A percentile compares a stretch with the other conserved stretches of the same genome.
Evolutionary conservation across 2,888 invertebrate species (phyloP).

Genomic region (Stictocephala bisonia): DNA sequence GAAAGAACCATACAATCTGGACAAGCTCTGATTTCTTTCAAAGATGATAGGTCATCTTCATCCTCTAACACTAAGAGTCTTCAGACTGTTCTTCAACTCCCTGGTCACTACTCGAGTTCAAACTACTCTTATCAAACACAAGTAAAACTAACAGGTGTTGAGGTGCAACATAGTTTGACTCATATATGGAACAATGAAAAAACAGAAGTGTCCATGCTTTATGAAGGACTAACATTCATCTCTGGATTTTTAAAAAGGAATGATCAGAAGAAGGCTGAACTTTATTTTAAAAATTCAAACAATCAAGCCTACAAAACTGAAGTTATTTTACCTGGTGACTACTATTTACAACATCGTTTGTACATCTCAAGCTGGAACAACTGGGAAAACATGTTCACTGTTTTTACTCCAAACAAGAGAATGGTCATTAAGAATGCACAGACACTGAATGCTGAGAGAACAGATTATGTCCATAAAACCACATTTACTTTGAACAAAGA

Average conservation of each 20-base stretch:
- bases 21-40: background rate
- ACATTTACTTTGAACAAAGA: conserved; percentile 4
- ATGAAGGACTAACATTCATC: background rate
- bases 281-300: background rate
- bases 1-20: conserved; percentile 8
- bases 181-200: conserved; percentile 16
- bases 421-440: conserved; percentile 15
- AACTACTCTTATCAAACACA: conserved; percentile 17
- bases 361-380: background rate
- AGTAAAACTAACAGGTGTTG: conserved; percentile 8
- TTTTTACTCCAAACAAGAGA: background rate
- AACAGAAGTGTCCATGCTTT: background rate
- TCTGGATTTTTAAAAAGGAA: conserved; percentile 8
- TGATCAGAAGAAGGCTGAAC: conserved; percentile 17
- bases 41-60: background rate
- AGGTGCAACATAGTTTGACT: background rate
- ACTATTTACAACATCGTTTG: conserved; percentile 2
- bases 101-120: conserved; percentile 13
- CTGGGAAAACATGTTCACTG: conserved; percentile 14
- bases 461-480: conserved; percentile 11
- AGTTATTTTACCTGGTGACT: background rate
- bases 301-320: conserved; percentile 8
- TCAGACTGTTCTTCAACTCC: background rate
- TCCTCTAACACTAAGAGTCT: conserved; percentile 7
- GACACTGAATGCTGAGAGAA: background rate